Evolutionary conservation across 2,888 invertebrate genomes (phyloP), one percentile per base, ranked within the genome.

Genomic region (Dryobotodes eremita): DNA sequence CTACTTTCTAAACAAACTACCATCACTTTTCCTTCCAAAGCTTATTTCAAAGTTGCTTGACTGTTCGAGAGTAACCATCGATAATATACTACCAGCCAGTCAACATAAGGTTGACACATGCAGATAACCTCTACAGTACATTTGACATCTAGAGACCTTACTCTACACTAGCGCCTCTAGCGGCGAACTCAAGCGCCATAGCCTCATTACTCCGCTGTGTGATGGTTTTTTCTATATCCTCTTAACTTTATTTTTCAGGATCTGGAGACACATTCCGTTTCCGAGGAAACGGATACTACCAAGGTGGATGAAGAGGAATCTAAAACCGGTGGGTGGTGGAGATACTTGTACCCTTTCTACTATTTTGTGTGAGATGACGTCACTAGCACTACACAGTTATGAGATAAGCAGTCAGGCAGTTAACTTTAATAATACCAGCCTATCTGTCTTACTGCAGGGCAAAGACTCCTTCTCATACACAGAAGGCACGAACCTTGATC

Each of bases 271-370:
- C 48, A 70, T 23, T 5, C 61, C 2, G 20, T 36, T 1, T 1
- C 71, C 0, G 5, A 70, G 4, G 86, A 86, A 1, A 36, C 65
- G 0, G 88, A 87, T 26, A 71, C 59, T 10, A 84, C 85, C 0
- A 90, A 88, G 15, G 57, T 48, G 8, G 80, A 81, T 1, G 91
- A 91, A 42, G 91, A 89, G 71, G 80, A 86, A 23, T 75, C 81
- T 5, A 82, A 81, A 76, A 93, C 90, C 73, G 91, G 92, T 73
- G 92, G 94, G 79, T 97, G 97, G 96, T 97, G 97, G 97, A 95
- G 97, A 75, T 97, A 97, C 88, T 91, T 97, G n/a, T 96, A 97
- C 86, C 97, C 97, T 3, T 95, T 96, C 88, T 97, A 97, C 90
- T 97, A 97, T 90, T 97, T 97, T 87, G 95, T 95, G 17, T 85